phyloP scores from a whole-genome alignment of 1,140 invertebrate genomes.

The Drosophila suzukii region DNA sequence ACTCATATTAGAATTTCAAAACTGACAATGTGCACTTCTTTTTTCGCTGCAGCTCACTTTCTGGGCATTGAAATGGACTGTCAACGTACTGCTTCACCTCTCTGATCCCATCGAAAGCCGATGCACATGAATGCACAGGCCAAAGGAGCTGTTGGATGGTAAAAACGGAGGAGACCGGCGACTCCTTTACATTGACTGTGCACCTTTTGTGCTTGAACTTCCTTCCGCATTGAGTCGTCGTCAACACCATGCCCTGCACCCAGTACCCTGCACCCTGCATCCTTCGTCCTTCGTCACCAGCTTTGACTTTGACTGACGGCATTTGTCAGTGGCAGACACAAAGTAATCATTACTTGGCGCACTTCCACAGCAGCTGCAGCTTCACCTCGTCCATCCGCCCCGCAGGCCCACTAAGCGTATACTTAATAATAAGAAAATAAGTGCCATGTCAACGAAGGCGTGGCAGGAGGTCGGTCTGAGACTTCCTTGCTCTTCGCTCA shows the following conservation, averaged over 20 bases:
- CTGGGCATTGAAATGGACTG: slow-evolving; percentile 34
- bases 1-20: slow-evolving; percentile 26
- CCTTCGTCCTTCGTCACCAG: slow-evolving; percentile 25
- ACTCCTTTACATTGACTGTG: slow-evolving; percentile 49
- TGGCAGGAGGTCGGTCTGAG: slow-evolving; percentile 3
- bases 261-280: neutral
- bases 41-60: slow-evolving; percentile 19
- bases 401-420: slow-evolving; percentile 67
- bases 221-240: slow-evolving; percentile 60
- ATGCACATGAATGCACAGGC: slow-evolving; percentile 64
- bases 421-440: slow-evolving; percentile 83
- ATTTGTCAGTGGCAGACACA: slow-evolving; percentile 80
- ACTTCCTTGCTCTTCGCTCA: slow-evolving; percentile 22
- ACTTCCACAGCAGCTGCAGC: slow-evolving; percentile 27
- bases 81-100: slow-evolving; percentile 19
- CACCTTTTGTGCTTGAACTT: slow-evolving; percentile 58
- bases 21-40: neutral
- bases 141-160: neutral
- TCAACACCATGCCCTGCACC: slow-evolving; percentile 14
- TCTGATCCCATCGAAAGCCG: slow-evolving; percentile 35
- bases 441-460: slow-evolving; percentile 65
- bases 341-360: slow-evolving; percentile 79
- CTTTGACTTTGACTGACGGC: slow-evolving; percentile 79
- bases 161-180: slow-evolving; percentile 1
- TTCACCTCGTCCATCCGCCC: neutral